A percentile compares a stretch with the other conserved stretches of the same genome.
Evolutionary conservation across 2,888 invertebrate genomes (phyloP).

Genomic region (Luffia ferchaultella): DNA sequence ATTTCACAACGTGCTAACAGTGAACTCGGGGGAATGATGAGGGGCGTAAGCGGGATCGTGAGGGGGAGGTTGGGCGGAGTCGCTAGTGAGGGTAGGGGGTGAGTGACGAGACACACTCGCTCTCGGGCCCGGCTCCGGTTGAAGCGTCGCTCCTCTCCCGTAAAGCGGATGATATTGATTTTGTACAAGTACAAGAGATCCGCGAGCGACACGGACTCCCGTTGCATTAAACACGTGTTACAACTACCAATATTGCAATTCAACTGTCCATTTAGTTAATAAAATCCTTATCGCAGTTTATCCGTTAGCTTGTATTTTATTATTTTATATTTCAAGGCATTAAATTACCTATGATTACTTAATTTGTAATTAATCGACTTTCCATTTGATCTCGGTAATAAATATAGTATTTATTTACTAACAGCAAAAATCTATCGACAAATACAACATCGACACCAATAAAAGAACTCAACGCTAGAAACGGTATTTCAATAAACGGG

Average conservation of each 20-base stretch:
- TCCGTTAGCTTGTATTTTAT: too few species aligned
- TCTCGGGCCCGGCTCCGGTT: not conserved
- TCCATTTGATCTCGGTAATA: too few species aligned
- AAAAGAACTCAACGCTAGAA: too few species aligned
- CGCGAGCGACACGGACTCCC: slow-evolving; percentile 7
- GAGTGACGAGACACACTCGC: not conserved
- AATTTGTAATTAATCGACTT: too few species aligned
- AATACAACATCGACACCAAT: too few species aligned
- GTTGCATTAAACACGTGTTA: slow-evolving; percentile 22
- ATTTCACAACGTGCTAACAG: slow-evolving; percentile 48
- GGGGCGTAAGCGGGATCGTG: slow-evolving; percentile 32
- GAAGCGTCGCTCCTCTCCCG: slow-evolving; percentile 29
- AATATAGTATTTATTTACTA: too few species aligned
- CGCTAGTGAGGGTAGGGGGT: not conserved
- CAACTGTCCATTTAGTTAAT: slow-evolving; percentile 8
- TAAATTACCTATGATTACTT: too few species aligned
- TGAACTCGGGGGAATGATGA: slow-evolving; percentile 32
- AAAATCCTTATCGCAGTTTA: slow-evolving; percentile 9
- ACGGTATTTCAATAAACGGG: not conserved
- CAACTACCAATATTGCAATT: slow-evolving; percentile 6
- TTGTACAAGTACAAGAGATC: slow-evolving; percentile 24
- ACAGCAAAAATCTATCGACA: too few species aligned
- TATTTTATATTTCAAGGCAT: too few species aligned
- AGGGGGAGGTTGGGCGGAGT: slow-evolving; percentile 11
- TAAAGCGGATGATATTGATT: slow-evolving; percentile 38